A percentile compares a stretch with the other conserved stretches of the same genome.
These are phyloP conservation scores for Magallana nippona DNA, from an alignment of 2,888 invertebrate species.

Conservation along the genomic window DNA sequence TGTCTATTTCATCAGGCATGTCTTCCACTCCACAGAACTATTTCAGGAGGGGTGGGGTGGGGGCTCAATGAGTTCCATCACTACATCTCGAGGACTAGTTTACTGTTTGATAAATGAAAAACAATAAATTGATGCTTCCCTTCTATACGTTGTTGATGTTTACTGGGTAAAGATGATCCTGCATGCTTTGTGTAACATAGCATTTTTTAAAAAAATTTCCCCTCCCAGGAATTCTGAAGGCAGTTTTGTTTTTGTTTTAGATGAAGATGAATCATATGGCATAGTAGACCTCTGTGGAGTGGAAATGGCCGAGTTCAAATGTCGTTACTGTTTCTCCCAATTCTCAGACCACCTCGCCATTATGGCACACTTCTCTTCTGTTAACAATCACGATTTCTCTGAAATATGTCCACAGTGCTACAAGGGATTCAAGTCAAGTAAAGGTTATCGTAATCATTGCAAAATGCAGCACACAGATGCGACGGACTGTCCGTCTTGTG, in stretches of 20 bases:
- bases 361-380: slow-evolving; percentile 4
- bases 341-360: slow-evolving; percentile 25
- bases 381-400: slow-evolving; percentile 21
- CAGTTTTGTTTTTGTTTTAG: slow-evolving; percentile 29
- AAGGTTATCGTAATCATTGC: slow-evolving; percentile 11
- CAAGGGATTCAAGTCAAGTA: slow-evolving; percentile 37
- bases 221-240: neutral
- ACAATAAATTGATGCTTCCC: too few relatives aligned
- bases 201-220: neutral
- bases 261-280: neutral
- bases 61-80: too few relatives aligned
- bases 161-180: neutral
- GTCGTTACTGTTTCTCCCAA: neutral
- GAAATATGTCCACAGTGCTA: slow-evolving; percentile 25
- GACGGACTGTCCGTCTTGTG: neutral
- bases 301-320: neutral
- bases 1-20: neutral
- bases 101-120: too few relatives aligned
- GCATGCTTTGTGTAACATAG: neutral
- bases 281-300: slow-evolving; percentile 23
- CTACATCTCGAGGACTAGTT: too few relatives aligned
- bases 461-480: slow-evolving; percentile 35
- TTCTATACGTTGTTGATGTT: too few relatives aligned
- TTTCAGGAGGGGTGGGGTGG: neutral
- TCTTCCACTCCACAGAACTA: slow-evolving; percentile 16